A percentile compares a stretch with the other conserved stretches of the same genome.
Evolutionary conservation across 2,113 vertebrate genomes (phyloP).

Genomic region (Channa argus): DNA sequence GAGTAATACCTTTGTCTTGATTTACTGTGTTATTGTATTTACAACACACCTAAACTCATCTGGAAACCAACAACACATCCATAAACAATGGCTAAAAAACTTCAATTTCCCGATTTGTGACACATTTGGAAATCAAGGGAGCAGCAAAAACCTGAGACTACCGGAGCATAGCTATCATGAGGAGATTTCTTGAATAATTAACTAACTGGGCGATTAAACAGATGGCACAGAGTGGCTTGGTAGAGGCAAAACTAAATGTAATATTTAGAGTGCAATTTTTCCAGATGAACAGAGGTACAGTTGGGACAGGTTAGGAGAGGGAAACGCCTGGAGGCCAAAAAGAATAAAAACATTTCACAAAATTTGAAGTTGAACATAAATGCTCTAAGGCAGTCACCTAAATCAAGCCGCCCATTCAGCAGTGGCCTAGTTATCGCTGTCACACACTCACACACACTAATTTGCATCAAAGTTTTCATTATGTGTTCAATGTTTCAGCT

Average conservation of each 20-base stretch:
- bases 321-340: constrained; percentile 17
- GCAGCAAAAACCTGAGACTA: constrained; percentile 24
- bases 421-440: no score
- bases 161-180: constrained; percentile 39
- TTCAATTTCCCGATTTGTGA: neutral
- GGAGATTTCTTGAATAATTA: constrained; percentile 68
- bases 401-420: no score
- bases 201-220: constrained; percentile 62
- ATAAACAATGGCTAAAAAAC: constrained; percentile 13
- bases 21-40: neutral
- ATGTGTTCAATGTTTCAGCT: neutral
- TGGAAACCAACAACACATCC: neutral
- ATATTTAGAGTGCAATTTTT: constrained; percentile 53
- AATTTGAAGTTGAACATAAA: constrained; percentile 5
- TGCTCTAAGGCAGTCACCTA: no score
- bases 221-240: constrained; percentile 61
- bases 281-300: constrained; percentile 15
- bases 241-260: constrained; percentile 51
- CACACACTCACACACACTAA: neutral
- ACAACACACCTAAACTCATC: neutral
- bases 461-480: no score
- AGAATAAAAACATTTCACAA: neutral
- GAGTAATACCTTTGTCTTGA: neutral
- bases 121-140: constrained; percentile 32
- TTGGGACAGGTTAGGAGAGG: constrained; percentile 9